Conservation (phyloP, 2,888 invertebrate genomes). For the Cantharis nigra region DNA sequence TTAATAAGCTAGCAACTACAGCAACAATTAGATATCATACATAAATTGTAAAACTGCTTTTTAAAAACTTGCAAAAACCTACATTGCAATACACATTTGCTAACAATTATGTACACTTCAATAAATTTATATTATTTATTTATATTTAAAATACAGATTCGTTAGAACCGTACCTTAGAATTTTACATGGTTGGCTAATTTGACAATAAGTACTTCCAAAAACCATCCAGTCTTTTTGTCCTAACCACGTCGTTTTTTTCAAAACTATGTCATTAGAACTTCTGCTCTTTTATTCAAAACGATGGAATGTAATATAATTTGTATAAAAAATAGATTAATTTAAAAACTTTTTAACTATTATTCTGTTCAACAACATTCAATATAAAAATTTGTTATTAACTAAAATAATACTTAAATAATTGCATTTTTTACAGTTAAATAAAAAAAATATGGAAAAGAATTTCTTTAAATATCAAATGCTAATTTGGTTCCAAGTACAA, state of each 20-base stretch:
- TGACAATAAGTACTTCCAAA: neutral
- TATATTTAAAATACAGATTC: neutral
- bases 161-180: neutral
- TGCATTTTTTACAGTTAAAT: neutral
- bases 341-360: neutral
- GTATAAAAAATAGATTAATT: neutral
- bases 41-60: constrained; percentile 45
- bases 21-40: constrained; percentile 31
- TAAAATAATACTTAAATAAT: neutral
- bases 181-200: neutral
- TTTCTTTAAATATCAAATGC: neutral
- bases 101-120: constrained; percentile 41
- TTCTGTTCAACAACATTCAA: neutral
- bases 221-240: neutral
- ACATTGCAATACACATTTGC: constrained; percentile 40
- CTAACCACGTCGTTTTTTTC: neutral
- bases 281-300: neutral
- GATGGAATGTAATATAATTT: neutral
- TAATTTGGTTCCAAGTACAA: neutral
- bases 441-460: neutral
- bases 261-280: neutral
- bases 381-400: neutral
- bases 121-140: constrained; percentile 14
- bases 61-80: constrained; percentile 42
- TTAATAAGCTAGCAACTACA: neutral